A percentile compares a stretch with the other conserved stretches of the same genome.
These are phyloP conservation scores for Drosophila nannoptera DNA, from an alignment of 1,140 invertebrate genomes.

Conservation along the genomic window DNA sequence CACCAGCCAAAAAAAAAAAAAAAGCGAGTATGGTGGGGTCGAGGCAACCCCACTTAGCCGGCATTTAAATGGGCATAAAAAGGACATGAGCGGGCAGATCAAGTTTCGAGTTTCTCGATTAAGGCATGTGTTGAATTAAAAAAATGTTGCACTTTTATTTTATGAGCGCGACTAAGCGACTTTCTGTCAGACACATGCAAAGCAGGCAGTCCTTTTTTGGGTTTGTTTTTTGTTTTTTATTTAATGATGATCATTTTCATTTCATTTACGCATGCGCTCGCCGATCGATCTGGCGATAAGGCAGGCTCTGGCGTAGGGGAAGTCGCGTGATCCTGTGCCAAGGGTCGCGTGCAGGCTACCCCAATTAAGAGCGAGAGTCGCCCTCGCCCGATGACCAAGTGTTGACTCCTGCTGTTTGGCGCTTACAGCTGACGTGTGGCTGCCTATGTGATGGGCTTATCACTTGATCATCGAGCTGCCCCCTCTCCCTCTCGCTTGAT, in stretches of 20 bases:
- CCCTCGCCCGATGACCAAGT: slow-evolving; percentile 51
- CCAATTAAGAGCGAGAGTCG: slow-evolving; percentile 45
- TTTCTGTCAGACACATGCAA: slow-evolving; percentile 18
- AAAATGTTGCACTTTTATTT: slow-evolving; percentile 72
- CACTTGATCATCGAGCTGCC: slow-evolving; percentile 51
- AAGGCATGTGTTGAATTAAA: slow-evolving; percentile 74
- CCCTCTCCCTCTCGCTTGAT: neutral
- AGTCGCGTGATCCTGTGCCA: neutral
- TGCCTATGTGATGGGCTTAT: slow-evolving; percentile 64
- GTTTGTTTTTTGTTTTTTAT: slow-evolving; percentile 7
- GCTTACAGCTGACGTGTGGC: slow-evolving; percentile 75
- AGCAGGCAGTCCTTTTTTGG: neutral
- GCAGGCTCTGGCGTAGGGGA: slow-evolving; percentile 28
- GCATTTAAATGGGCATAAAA: slow-evolving; percentile 55
- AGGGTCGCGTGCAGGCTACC: slow-evolving; percentile 46
- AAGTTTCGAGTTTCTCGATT: slow-evolving; percentile 64
- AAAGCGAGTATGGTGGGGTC: neutral
- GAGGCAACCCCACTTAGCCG: slow-evolving; percentile 61
- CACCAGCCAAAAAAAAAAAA: slow-evolving; percentile 37
- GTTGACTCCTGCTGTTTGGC: slow-evolving; percentile 73
- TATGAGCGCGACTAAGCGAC: slow-evolving; percentile 32
- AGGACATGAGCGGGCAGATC: slow-evolving; percentile 50
- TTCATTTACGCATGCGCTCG: slow-evolving; percentile 69
- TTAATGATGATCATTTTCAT: slow-evolving; percentile 79
- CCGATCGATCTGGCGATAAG: slow-evolving; percentile 66